These are phyloP conservation scores for Leucoraja erinaceus DNA, from an alignment of 2,113 vertebrate species.

Conservation along the genomic window DNA sequence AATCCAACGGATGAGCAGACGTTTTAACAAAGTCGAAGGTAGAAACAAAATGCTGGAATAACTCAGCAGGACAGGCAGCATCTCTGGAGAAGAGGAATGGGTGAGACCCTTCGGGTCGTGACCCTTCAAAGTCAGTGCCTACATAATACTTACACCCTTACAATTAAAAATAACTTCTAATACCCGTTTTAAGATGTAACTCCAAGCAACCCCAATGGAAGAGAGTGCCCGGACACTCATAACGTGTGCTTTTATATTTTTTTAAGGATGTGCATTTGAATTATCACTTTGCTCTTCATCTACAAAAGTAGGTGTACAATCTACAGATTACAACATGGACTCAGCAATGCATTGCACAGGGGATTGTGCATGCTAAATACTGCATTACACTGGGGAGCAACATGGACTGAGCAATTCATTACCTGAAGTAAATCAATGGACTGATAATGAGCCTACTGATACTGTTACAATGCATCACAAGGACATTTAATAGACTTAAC, in stretches of 20 bases:
- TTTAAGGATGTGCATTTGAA: slow-evolving; percentile 3
- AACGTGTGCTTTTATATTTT: background rate
- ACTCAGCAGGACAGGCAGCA: no score
- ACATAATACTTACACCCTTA: background rate
- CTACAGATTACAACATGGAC: slow-evolving; percentile 24
- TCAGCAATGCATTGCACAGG: background rate
- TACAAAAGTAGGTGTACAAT: background rate
- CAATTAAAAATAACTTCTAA: background rate
- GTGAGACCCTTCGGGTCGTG: no score
- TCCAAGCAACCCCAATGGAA: background rate
- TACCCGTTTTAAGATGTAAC: background rate
- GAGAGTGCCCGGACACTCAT: background rate
- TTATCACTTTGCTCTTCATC: slow-evolving; percentile 9
- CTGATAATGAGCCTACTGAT: slow-evolving; percentile 34
- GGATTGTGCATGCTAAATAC: slow-evolving; percentile 10
- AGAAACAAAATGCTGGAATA: no score
- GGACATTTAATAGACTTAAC: slow-evolving; percentile 31
- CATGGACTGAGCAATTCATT: slow-evolving; percentile 32
- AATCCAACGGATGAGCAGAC: background rate
- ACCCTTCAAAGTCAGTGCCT: no score
- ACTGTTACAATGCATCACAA: slow-evolving; percentile 24
- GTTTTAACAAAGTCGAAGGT: background rate
- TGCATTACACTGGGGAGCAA: slow-evolving; percentile 12
- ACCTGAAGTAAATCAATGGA: slow-evolving; percentile 37
- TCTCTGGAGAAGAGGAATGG: no score